Conservation (phyloP, 2,888 invertebrate genomes). For the Tipula helvola region DNA sequence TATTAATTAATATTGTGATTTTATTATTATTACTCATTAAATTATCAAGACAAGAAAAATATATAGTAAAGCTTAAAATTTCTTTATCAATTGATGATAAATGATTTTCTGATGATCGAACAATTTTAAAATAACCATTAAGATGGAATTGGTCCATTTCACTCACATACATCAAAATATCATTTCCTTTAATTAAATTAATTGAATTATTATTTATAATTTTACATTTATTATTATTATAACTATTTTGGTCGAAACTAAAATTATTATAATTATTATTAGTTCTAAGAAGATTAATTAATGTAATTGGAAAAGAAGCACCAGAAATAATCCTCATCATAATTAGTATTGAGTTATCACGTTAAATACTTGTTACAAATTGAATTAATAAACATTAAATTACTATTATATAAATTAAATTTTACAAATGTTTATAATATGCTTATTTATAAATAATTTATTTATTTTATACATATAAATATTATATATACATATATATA, state of each 20-base stretch:
- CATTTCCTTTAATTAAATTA: neutral
- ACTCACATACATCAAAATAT: slow-evolving; percentile 6
- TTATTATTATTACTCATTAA: neutral
- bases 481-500: neutral
- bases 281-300: slow-evolving; percentile 9
- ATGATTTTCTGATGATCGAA: neutral
- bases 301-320: slow-evolving; percentile 10
- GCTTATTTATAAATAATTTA: neutral
- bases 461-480: neutral
- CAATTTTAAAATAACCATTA: neutral
- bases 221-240: slow-evolving; percentile 5
- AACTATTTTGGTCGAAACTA: neutral
- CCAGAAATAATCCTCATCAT: slow-evolving; percentile 10
- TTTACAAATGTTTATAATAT: neutral
- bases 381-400: neutral
- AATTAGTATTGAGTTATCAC: slow-evolving; percentile 9
- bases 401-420: neutral
- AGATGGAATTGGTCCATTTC: neutral
- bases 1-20: neutral
- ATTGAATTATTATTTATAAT: neutral
- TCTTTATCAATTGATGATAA: slow-evolving; percentile 8
- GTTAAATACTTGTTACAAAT: slow-evolving; percentile 7
- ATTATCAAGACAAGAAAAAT: slow-evolving; percentile 6
- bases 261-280: slow-evolving; percentile 5
- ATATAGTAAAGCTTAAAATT: slow-evolving; percentile 8